phyloP scores from a whole-genome alignment of 92 coral and sea anemone genomes.

The Galaxea fascicularis region DNA sequence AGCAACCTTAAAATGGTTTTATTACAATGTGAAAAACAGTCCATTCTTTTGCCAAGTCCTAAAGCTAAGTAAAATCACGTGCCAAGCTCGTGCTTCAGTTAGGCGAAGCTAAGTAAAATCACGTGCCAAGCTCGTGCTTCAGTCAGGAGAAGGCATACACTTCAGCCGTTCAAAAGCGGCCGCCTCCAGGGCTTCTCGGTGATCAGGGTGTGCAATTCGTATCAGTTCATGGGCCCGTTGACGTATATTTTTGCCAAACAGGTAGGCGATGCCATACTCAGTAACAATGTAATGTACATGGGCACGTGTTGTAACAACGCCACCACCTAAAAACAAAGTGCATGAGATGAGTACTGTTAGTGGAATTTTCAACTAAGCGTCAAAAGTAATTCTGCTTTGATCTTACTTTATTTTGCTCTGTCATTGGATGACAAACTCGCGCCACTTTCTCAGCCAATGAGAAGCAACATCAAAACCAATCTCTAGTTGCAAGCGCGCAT shows the following conservation, averaged over 20 bases:
- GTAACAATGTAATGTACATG: slow-evolving; percentile 96
- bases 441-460: too few relatives aligned
- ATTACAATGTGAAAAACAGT: too few relatives aligned
- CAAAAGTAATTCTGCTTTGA: too few relatives aligned
- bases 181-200: slow-evolving; percentile 86
- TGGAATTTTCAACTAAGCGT: too few relatives aligned
- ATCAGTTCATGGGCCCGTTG: slow-evolving; percentile 93
- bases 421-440: too few relatives aligned
- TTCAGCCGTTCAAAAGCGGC: slow-evolving; percentile 93
- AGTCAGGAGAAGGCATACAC: slow-evolving; percentile 95
- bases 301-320: slow-evolving; percentile 96
- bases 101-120: slow-evolving; percentile 89
- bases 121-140: slow-evolving; percentile 18
- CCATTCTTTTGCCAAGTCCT: not conserved
- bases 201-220: slow-evolving; percentile 90
- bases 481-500: too few relatives aligned
- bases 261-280: slow-evolving; percentile 87
- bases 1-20: not conserved
- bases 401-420: too few relatives aligned
- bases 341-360: too few relatives aligned
- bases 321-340: slow-evolving; percentile 70
- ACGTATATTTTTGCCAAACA: slow-evolving; percentile 92
- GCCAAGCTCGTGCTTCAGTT: slow-evolving; percentile 32
- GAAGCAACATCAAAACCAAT: too few relatives aligned
- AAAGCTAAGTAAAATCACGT: not conserved